A percentile compares a stretch with the other conserved stretches of the same genome.
Evolutionary conservation across 2,113 vertebrate genomes (phyloP).

Genomic region (Serilophus lunatus): DNA sequence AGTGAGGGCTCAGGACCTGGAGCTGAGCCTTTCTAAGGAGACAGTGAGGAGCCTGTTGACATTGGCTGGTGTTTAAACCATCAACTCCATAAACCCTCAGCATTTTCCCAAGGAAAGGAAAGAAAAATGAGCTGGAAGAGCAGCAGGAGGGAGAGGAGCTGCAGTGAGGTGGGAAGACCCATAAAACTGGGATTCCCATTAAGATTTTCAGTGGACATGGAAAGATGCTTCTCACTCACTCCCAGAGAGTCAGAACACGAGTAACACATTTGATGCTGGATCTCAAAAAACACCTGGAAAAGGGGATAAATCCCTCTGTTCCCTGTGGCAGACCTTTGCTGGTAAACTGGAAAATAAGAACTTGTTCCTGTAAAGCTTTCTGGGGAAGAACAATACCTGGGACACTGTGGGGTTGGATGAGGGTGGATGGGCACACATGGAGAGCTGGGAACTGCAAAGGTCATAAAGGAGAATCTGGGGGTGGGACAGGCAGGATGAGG

Average conservation of each 20-base stretch:
- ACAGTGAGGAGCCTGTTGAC: not conserved
- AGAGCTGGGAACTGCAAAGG: not conserved
- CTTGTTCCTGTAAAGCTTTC: not conserved
- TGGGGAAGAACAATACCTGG: not conserved
- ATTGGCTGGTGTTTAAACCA: not conserved
- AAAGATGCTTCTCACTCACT: not conserved
- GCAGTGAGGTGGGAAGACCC: not conserved
- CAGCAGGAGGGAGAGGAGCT: slow-evolving; percentile 5
- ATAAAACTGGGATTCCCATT: not conserved
- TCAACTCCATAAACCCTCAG: not conserved
- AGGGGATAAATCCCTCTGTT: not conserved
- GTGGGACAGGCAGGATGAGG: not conserved
- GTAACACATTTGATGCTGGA: not conserved
- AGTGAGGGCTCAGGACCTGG: not conserved
- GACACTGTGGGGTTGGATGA: rapidly evolving
- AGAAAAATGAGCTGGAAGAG: slow-evolving; percentile 9
- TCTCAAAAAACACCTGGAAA: not conserved
- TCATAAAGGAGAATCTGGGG: not conserved
- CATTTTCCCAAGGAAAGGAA: not conserved
- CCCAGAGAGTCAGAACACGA: not conserved
- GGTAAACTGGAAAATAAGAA: not conserved
- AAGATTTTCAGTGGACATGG: not conserved
- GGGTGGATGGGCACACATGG: not conserved
- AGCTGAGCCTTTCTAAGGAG: not conserved
- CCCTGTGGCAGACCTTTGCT: not conserved